Conservation (phyloP, 2,888 invertebrate genomes). For the Crocallis elinguaria region DNA sequence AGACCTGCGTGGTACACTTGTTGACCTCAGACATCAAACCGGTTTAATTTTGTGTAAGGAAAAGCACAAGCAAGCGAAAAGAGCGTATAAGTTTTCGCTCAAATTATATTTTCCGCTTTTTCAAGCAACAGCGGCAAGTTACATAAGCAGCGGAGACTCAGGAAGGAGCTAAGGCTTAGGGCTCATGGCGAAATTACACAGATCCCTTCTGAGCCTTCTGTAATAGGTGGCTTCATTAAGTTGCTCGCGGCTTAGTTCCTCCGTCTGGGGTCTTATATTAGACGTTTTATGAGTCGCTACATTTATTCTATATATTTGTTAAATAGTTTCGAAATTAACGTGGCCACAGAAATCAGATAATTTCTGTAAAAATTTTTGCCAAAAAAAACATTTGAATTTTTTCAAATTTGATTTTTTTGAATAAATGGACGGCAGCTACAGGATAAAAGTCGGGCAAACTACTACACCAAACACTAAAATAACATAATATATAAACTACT, state of each 20-base stretch:
- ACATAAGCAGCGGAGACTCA: slow-evolving; percentile 2
- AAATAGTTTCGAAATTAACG: neutral
- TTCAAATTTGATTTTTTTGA: too few species aligned
- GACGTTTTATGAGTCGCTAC: slow-evolving; percentile 2
- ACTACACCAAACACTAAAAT: too few species aligned
- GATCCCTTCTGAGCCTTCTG: slow-evolving; percentile 40
- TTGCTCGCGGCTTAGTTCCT: slow-evolving; percentile 34
- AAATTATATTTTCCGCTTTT: neutral
- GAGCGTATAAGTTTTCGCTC: neutral
- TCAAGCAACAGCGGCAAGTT: neutral
- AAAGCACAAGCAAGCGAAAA: too few species aligned
- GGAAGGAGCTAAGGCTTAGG: slow-evolving; percentile 21
- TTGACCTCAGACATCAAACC: too few species aligned
- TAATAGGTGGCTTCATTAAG: slow-evolving; percentile 45
- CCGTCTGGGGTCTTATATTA: slow-evolving; percentile 8
- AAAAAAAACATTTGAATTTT: too few species aligned
- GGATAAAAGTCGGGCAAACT: too few species aligned
- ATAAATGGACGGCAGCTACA: too few species aligned
- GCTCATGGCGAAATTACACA: slow-evolving; percentile 42
- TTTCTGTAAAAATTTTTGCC: too few species aligned
- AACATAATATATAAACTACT: too few species aligned
- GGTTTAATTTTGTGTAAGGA: too few species aligned
- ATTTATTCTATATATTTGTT: neutral
- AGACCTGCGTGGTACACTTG: too few species aligned
- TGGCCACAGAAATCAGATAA: neutral